Percentiles rank a stretch among this genome's conserved stretches.
These are phyloP conservation scores for Elymnias hypermnestra DNA, from an alignment of 1,140 invertebrate species.

Conservation along the genomic window DNA sequence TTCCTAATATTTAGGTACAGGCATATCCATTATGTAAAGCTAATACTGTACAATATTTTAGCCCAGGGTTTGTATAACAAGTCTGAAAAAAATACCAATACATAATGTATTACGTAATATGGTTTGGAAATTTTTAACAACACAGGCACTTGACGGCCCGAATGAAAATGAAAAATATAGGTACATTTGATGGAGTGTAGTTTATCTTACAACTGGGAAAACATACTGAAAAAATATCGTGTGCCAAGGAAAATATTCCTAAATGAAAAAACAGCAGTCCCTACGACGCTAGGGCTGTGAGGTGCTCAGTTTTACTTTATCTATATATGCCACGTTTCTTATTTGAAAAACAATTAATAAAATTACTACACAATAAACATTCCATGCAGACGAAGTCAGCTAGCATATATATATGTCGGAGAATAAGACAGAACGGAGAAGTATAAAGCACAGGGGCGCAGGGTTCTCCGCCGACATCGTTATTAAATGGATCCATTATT, in stretches of 20 bases:
- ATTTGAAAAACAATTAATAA: neutral
- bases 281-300: constrained; percentile 42
- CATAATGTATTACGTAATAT: neutral
- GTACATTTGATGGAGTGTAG: constrained; percentile 71
- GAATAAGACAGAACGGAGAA: too few relatives aligned
- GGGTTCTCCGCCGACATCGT: too few relatives aligned
- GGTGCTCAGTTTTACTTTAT: neutral
- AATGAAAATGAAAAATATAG: constrained; percentile 51
- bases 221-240: constrained; percentile 72
- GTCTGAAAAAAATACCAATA: too few relatives aligned
- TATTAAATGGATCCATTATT: too few relatives aligned
- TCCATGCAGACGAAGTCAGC: too few relatives aligned
- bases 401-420: too few relatives aligned
- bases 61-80: too few relatives aligned
- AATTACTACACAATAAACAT: too few relatives aligned
- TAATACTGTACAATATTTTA: too few relatives aligned
- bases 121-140: constrained; percentile 16
- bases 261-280: constrained; percentile 74
- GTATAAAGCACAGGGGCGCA: too few relatives aligned
- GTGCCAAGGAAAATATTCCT: constrained; percentile 72
- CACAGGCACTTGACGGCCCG: constrained; percentile 3
- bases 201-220: constrained; percentile 74
- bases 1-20: too few relatives aligned
- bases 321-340: neutral
- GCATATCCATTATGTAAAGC: too few relatives aligned